These are phyloP conservation scores for Grus americana DNA, from an alignment of 2,113 vertebrate genomes.

Conservation along the genomic window DNA sequence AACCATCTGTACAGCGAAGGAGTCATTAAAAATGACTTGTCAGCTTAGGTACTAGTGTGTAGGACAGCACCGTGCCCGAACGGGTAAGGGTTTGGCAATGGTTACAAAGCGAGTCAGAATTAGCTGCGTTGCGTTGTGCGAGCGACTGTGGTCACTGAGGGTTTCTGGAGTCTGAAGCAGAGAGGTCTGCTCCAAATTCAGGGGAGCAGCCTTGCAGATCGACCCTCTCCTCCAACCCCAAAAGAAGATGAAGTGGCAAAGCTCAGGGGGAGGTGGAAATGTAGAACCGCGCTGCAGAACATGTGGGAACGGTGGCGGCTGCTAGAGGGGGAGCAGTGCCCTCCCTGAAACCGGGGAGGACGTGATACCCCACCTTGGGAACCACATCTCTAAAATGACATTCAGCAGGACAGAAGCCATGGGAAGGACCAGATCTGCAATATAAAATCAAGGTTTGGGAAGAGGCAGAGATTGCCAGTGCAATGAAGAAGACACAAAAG, in stretches of 20 bases:
- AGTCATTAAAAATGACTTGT: slow-evolving; percentile 37
- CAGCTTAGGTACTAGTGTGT: neutral
- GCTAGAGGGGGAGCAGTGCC: neutral
- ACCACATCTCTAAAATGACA: neutral
- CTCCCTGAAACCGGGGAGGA: too few relatives aligned
- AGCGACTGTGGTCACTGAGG: neutral
- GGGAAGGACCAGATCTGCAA: neutral
- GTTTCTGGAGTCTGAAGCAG: neutral
- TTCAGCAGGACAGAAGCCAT: neutral
- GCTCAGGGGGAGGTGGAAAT: neutral
- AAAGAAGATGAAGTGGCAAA: neutral
- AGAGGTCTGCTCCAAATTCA: neutral
- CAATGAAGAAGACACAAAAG: neutral
- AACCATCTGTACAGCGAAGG: slow-evolving; percentile 41
- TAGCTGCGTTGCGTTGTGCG: rapidly evolving
- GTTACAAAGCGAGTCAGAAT: neutral
- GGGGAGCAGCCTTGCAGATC: neutral
- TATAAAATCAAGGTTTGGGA: neutral
- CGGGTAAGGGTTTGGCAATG: neutral
- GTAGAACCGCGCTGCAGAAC: neutral
- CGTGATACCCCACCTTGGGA: neutral
- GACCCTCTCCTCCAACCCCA: neutral
- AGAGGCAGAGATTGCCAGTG: neutral
- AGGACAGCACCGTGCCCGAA: neutral
- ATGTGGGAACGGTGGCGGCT: neutral